Conservation (phyloP, 2,888 invertebrate genomes). For the Notodonta dromedarius region DNA sequence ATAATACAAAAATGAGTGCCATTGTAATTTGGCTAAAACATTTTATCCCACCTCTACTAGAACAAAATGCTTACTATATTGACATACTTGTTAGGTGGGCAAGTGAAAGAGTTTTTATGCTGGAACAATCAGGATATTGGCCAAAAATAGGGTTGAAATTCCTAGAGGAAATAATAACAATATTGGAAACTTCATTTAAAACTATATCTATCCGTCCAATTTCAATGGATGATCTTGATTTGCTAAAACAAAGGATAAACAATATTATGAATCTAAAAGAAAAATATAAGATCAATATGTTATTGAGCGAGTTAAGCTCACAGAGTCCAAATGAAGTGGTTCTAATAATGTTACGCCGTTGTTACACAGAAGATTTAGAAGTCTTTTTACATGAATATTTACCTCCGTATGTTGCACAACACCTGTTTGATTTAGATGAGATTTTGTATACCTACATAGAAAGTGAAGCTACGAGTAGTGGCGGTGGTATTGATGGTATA, state of each 20-base stretch:
- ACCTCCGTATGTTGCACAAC: slow-evolving; percentile 66
- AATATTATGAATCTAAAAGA: slow-evolving; percentile 74
- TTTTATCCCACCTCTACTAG: slow-evolving; percentile 70
- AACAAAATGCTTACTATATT: slow-evolving; percentile 73
- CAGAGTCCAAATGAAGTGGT: slow-evolving; percentile 72
- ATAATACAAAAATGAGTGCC: slow-evolving; percentile 72
- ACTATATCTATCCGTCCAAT: slow-evolving; percentile 68
- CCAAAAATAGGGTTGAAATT: slow-evolving; percentile 80
- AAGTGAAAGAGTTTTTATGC: slow-evolving; percentile 70
- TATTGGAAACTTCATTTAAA: slow-evolving; percentile 68
- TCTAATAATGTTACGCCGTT: slow-evolving; percentile 76
- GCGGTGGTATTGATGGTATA: slow-evolving; percentile 69
- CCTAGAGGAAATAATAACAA: slow-evolving; percentile 64
- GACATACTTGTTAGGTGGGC: slow-evolving; percentile 79
- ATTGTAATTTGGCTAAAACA: slow-evolving; percentile 77
- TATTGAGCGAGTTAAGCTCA: slow-evolving; percentile 71
- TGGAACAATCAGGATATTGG: slow-evolving; percentile 78
- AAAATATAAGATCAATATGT: slow-evolving; percentile 76
- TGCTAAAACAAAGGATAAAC: slow-evolving; percentile 67
- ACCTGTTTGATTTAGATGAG: slow-evolving; percentile 74
- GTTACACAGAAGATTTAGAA: slow-evolving; percentile 77
- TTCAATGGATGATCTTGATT: slow-evolving; percentile 74
- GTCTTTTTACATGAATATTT: slow-evolving; percentile 70
- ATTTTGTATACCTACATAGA: slow-evolving; percentile 70
- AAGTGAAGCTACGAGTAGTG: slow-evolving; percentile 70